Percentiles rank a stretch among this genome's conserved stretches.
These are phyloP conservation scores for fruit fly (Drosophila melanogaster) DNA, from an alignment of 1,140 invertebrate species.

Conservation along the genomic window DNA sequence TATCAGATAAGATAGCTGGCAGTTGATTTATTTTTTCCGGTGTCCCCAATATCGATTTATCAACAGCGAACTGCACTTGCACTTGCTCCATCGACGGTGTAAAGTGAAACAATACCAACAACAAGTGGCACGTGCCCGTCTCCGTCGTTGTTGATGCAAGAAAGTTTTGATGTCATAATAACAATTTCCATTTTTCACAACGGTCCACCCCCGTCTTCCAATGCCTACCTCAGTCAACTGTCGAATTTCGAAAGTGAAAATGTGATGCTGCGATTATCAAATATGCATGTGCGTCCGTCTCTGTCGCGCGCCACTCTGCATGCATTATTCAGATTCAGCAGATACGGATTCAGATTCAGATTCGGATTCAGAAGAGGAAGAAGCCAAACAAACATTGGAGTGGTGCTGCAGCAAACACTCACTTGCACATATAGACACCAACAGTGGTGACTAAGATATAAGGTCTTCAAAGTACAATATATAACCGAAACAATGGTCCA, in stretches of 20 bases:
- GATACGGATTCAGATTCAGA: background rate
- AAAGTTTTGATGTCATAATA: slow-evolving; percentile 65
- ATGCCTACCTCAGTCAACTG: slow-evolving; percentile 18
- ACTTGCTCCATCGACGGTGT: slow-evolving; percentile 12
- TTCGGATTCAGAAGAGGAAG: slow-evolving; percentile 14
- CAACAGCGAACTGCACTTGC: slow-evolving; percentile 25
- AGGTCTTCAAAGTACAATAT: no score
- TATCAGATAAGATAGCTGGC: background rate
- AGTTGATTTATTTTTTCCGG: background rate
- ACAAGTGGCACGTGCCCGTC: slow-evolving; percentile 50
- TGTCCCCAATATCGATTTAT: slow-evolving; percentile 36
- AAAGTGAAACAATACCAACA: background rate
- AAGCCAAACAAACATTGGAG: slow-evolving; percentile 30
- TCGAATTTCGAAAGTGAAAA: slow-evolving; percentile 73
- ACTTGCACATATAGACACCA: background rate
- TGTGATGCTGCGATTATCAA: slow-evolving; percentile 48
- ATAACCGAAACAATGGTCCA: no score
- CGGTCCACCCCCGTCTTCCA: slow-evolving; percentile 3
- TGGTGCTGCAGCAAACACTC: slow-evolving; percentile 1
- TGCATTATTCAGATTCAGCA: slow-evolving; percentile 39
- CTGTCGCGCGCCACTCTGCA: slow-evolving; percentile 34
- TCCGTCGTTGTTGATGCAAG: slow-evolving; percentile 34
- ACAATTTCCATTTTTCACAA: slow-evolving; percentile 39
- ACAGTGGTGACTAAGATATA: background rate
- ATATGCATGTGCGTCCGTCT: slow-evolving; percentile 40